These are phyloP conservation scores for Apamea monoglypha DNA, from an alignment of 2,888 invertebrate species.

Conservation along the genomic window DNA sequence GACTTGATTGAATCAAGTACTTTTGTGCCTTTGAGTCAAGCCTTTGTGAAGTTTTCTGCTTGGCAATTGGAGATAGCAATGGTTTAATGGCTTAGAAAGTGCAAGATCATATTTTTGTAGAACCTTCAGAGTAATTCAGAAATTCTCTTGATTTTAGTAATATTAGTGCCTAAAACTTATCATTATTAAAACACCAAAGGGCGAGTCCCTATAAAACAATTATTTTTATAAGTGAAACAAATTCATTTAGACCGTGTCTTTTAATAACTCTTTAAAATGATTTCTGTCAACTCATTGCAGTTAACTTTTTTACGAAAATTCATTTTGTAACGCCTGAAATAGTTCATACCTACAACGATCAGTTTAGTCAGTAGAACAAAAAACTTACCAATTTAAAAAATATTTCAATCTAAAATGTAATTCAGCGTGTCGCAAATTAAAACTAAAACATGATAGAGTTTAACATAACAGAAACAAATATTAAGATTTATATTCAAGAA, in stretches of 20 bases:
- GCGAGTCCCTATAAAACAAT: not conserved
- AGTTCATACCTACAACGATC: not conserved
- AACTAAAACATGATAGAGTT: not conserved
- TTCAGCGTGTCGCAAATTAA: not conserved
- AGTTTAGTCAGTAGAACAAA: constrained; percentile 15
- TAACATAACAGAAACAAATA: not conserved
- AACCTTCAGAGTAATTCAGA: not conserved
- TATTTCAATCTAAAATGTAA: constrained; percentile 13
- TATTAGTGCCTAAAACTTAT: not conserved
- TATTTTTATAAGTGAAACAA: not conserved
- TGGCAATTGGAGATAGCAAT: not conserved
- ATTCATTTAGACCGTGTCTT: not conserved
- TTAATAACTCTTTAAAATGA: not conserved
- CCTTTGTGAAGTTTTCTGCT: constrained; percentile 41
- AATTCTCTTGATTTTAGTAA: not conserved
- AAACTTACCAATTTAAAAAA: constrained; percentile 15
- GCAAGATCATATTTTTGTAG: not conserved
- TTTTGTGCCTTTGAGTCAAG: constrained; percentile 49
- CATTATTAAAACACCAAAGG: not conserved
- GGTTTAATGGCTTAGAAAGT: not conserved
- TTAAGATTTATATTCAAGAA: not conserved
- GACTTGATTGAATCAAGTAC: constrained; percentile 58
- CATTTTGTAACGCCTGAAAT: constrained; percentile 17
- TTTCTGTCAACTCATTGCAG: constrained; percentile 11
- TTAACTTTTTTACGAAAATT: constrained; percentile 30